A percentile compares a stretch with the other conserved stretches of the same genome.
phyloP scores from a whole-genome alignment of 2,888 invertebrate genomes.

The Thereva nobilitata region DNA sequence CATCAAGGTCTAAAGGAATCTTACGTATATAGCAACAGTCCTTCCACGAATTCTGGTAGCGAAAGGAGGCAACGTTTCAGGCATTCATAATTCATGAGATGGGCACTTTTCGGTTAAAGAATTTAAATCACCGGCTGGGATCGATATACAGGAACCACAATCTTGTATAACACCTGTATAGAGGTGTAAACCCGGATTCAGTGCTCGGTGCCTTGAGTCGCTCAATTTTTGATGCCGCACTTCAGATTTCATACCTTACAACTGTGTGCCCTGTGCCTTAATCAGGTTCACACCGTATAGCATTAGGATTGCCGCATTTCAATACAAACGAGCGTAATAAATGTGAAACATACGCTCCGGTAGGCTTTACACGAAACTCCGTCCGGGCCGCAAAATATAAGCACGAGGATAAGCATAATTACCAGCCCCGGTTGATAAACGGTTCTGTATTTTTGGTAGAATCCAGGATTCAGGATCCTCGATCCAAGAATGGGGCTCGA shows the following conservation, averaged over 20 bases:
- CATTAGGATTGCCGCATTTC: conserved; percentile 10
- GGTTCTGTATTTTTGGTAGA: conserved; percentile 25
- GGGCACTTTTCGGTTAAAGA: conserved; percentile 38
- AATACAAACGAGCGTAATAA: conserved; percentile 28
- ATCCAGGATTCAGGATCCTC: no score
- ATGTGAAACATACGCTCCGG: conserved; percentile 5
- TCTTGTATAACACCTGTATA: conserved; percentile 5
- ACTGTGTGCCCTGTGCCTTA: background rate
- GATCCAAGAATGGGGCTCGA: conserved; percentile 3
- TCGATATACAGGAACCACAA: conserved; percentile 15
- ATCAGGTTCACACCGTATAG: background rate
- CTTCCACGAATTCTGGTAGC: no score
- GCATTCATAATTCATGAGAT: conserved; percentile 36
- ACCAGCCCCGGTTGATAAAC: conserved; percentile 29
- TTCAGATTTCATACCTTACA: conserved; percentile 27
- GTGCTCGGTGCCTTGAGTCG: background rate
- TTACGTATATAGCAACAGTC: no score
- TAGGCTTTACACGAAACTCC: background rate
- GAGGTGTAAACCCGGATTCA: background rate
- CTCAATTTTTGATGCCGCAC: conserved; percentile 9
- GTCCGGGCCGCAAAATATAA: conserved; percentile 9
- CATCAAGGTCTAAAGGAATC: no score
- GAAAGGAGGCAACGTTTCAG: no score
- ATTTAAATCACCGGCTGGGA: conserved; percentile 32
- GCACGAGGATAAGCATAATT: conserved; percentile 33